A percentile compares a stretch with the other conserved stretches of the same genome.
Evolutionary conservation across 2,797 vertebrate species (phyloP).

Genomic region (Halcyon smyrnensis): DNA sequence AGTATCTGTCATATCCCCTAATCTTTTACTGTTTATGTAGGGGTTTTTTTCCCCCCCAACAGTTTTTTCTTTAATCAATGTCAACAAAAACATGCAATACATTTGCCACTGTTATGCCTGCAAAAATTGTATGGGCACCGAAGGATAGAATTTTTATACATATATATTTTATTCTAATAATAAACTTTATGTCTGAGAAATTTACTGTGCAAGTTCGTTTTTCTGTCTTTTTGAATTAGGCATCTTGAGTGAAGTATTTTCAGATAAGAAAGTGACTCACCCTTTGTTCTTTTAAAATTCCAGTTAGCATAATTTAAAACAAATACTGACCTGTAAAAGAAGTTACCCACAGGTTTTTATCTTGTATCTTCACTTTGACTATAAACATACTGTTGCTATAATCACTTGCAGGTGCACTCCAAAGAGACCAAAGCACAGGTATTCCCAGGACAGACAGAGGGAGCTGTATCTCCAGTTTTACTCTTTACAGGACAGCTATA

Average conservation of each 20-base stretch:
- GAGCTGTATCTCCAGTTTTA: slow-evolving; percentile 66
- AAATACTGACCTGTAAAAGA: not conserved
- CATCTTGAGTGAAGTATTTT: not conserved
- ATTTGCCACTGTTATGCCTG: not conserved
- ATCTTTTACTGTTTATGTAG: not conserved
- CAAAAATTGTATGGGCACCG: not conserved
- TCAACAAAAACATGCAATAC: not conserved
- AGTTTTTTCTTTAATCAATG: not conserved
- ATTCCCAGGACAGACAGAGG: slow-evolving; percentile 63
- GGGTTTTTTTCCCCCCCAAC: not conserved
- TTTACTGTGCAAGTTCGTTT: not conserved
- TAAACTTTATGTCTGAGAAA: not conserved
- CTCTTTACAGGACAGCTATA: not conserved
- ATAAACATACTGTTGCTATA: not conserved
- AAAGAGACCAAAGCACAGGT: not conserved
- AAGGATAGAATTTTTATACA: not conserved
- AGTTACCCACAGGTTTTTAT: not conserved
- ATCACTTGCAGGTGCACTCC: not conserved
- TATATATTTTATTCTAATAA: not conserved
- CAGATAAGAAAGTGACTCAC: not conserved
- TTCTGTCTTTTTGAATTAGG: not conserved
- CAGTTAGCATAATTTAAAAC: not conserved
- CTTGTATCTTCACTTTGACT: not conserved
- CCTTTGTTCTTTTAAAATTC: not conserved
- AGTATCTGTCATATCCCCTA: not conserved